Evolutionary conservation across 2,888 invertebrate genomes (phyloP), one percentile per base, ranked within the genome.

Genomic region (Phytoseiulus persimilis): DNA sequence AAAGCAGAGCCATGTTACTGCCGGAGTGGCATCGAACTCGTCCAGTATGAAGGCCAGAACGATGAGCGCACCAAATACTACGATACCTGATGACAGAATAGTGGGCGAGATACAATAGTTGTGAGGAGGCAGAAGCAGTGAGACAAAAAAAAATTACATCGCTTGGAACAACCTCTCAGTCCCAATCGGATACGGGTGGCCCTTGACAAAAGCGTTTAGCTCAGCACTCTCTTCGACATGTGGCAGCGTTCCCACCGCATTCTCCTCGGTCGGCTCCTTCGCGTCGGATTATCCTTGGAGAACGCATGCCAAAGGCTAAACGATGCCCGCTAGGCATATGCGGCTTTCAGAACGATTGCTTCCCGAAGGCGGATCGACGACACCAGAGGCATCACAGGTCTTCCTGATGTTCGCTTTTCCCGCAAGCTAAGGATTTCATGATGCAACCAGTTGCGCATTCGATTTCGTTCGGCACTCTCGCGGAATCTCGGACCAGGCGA

Each of bases 121-220:
- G 14, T 11, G 65, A 65, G 18, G 18, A 65, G 2, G 65, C 65
- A 23, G 28, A 14, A 28, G 65, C 28, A 65, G 5, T 28, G 65
- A 28, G 65, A 65, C 65, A 28, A 65, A 28, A 28, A 65, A 65
- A 65, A 46, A 6, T 11, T 28, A 65, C 28, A 23, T 65, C 65
- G 65, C 2, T 65, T 39, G 39, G 65, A 65, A 65, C 65, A 14
- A 65, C 28, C 65, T 65, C 65, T 28, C 65, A 28, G 65, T 18
- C 65, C 65, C 65, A 28, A 65, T 23, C 65, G 65, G 65, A 65
- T 65, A 65, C 65, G 87, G n/a, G 87, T 32, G 31, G 45, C 87
- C 87, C 87, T 87, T 87, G 87, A 87, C 87, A 87, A 87, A 87
- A 87, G 87, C 33, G 87, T 87, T 87, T 87, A 87, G 33, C 87